Evolutionary conservation across 2,113 vertebrate species (phyloP).

Genomic region (Neodontobutis hainanensis): DNA sequence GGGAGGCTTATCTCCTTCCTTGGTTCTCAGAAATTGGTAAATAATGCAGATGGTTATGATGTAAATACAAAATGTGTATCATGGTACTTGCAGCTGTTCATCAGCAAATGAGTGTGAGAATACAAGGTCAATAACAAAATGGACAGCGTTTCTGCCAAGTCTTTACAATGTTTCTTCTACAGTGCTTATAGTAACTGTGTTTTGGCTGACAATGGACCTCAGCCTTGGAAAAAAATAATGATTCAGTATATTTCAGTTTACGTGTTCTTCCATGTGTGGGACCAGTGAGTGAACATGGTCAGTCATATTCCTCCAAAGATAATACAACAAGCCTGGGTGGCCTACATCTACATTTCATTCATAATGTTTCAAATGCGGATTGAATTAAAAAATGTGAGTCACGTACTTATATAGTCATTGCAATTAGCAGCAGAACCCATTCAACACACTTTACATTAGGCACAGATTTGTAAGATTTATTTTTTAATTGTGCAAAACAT

Average conservation of each 20-base stretch:
- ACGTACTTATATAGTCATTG: not conserved
- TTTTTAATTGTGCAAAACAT: conserved; percentile 78
- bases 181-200: conserved; percentile 6
- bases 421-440: not conserved
- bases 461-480: conserved; percentile 57
- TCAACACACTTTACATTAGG: conserved; percentile 7
- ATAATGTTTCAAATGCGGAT: conserved; percentile 28
- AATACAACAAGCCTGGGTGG: conserved; percentile 60
- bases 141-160: not conserved
- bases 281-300: conserved; percentile 42
- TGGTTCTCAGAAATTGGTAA: not conserved
- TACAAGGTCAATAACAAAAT: not conserved
- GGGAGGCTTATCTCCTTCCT: not conserved
- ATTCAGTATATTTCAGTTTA: conserved; percentile 33
- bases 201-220: conserved; percentile 37
- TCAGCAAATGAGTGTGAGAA: conserved; percentile 5
- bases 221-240: conserved; percentile 36
- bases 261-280: conserved; percentile 40
- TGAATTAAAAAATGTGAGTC: not conserved
- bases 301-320: conserved; percentile 64
- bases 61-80: conserved; percentile 1
- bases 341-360: conserved; percentile 44
- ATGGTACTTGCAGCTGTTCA: conserved; percentile 2
- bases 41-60: not conserved
- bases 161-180: conserved; percentile 9